Evolutionary conservation across 1,140 invertebrate genomes (phyloP).

Genomic region (Drosophila ficusphila): DNA sequence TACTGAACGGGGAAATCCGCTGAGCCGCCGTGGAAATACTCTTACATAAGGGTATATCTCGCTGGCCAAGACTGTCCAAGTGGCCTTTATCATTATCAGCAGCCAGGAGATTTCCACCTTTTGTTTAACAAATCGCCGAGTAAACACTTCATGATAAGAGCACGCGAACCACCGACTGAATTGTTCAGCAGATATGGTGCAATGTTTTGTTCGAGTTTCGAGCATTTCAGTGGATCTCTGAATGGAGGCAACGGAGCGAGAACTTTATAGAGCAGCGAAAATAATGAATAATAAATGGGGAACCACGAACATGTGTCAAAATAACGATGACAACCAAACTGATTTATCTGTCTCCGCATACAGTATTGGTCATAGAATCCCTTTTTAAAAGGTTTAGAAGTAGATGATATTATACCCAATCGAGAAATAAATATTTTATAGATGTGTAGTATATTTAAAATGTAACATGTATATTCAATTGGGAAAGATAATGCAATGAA

Average conservation of each 20-base stretch:
- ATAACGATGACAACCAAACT: conserved; percentile 51
- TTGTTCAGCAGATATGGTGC: conserved; percentile 10
- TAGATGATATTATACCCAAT: too few relatives aligned
- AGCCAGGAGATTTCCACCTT: conserved; percentile 33
- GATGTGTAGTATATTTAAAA: too few relatives aligned
- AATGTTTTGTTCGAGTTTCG: conserved; percentile 11
- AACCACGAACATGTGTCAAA: conserved; percentile 40
- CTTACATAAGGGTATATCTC: not conserved
- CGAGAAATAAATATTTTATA: too few relatives aligned
- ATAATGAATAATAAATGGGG: conserved; percentile 40
- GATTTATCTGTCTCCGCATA: conserved; percentile 12
- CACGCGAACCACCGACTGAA: conserved; percentile 1
- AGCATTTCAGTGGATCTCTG: not conserved
- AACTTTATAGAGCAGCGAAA: conserved; percentile 10
- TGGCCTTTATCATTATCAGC: conserved; percentile 21
- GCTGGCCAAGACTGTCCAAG: conserved; percentile 2
- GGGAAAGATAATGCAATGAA: too few relatives aligned
- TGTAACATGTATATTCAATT: too few relatives aligned
- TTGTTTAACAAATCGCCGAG: conserved; percentile 25
- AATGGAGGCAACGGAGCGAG: conserved; percentile 21
- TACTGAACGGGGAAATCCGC: not conserved
- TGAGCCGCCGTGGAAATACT: not conserved
- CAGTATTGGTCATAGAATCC: not conserved
- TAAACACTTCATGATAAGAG: conserved; percentile 35
- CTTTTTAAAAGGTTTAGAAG: conserved; percentile 5